Evolutionary conservation across 2,113 vertebrate genomes (phyloP).

Genomic region (Canis aureus): DNA sequence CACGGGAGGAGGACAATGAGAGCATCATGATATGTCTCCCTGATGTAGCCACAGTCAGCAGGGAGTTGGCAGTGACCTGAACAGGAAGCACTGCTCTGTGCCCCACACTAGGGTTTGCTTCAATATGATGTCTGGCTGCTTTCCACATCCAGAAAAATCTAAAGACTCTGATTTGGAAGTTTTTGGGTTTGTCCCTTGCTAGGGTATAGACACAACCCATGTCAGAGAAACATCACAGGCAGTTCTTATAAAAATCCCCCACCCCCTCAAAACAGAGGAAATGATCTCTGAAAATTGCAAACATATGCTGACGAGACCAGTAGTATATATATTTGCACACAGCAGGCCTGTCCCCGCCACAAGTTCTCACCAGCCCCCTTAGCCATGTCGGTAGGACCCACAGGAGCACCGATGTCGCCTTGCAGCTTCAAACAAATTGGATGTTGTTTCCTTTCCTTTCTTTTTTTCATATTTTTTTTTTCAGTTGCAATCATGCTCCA

Average conservation of each 20-base stretch:
- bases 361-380: accelerated
- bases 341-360: background rate
- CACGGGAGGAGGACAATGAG: accelerated
- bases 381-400: accelerated
- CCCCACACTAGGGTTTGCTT: accelerated
- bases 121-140: accelerated
- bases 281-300: background rate
- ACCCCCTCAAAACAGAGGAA: background rate
- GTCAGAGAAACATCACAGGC: background rate
- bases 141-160: background rate
- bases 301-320: background rate
- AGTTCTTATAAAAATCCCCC: background rate
- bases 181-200: background rate
- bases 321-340: accelerated
- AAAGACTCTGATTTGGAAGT: too few species aligned
- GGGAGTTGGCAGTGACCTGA: accelerated
- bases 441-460: background rate
- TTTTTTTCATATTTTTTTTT: too few species aligned
- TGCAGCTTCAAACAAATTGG: background rate
- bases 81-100: background rate
- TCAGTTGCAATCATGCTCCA: accelerated
- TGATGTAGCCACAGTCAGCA: accelerated
- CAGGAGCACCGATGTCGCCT: accelerated
- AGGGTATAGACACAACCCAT: background rate
- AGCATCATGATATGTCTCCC: accelerated